These are phyloP conservation scores for Darevskia mixta DNA, from an alignment of 2,797 vertebrate species.

Conservation along the genomic window DNA sequence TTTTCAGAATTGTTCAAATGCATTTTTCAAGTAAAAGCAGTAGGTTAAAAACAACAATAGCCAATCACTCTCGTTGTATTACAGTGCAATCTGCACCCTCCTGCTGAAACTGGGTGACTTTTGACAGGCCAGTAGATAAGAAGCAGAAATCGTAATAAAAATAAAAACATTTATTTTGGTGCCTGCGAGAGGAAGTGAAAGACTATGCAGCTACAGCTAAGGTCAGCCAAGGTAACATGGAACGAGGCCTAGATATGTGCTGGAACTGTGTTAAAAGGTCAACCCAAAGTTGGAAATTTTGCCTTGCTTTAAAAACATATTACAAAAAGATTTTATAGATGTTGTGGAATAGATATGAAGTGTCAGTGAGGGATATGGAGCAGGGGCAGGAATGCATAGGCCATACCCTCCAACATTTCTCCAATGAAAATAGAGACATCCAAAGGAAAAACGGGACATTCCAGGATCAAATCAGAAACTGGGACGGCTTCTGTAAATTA, in stretches of 20 bases:
- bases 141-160: constrained; percentile 49
- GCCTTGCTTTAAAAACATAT: constrained; percentile 49
- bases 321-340: constrained; percentile 17
- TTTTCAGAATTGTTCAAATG: background rate
- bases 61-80: too few relatives aligned
- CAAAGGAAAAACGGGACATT: background rate
- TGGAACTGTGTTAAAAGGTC: constrained; percentile 45
- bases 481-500: too few relatives aligned
- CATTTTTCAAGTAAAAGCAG: background rate
- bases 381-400: background rate
- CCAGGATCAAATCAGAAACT: too few relatives aligned
- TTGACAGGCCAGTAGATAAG: constrained; percentile 71
- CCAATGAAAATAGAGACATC: too few relatives aligned
- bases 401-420: too few relatives aligned
- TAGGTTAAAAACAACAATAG: background rate
- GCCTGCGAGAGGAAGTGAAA: constrained; percentile 61
- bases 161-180: constrained; percentile 72
- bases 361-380: background rate
- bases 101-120: constrained; percentile 66
- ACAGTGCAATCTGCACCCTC: background rate
- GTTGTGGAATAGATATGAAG: background rate
- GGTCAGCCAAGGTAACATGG: constrained; percentile 74
- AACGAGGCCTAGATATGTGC: constrained; percentile 54
- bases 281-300: constrained; percentile 26
- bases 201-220: constrained; percentile 55